A percentile compares a stretch with the other conserved stretches of the same genome.
Evolutionary conservation across 2,113 vertebrate species (phyloP).

Genomic region (Podarcis muralis): DNA sequence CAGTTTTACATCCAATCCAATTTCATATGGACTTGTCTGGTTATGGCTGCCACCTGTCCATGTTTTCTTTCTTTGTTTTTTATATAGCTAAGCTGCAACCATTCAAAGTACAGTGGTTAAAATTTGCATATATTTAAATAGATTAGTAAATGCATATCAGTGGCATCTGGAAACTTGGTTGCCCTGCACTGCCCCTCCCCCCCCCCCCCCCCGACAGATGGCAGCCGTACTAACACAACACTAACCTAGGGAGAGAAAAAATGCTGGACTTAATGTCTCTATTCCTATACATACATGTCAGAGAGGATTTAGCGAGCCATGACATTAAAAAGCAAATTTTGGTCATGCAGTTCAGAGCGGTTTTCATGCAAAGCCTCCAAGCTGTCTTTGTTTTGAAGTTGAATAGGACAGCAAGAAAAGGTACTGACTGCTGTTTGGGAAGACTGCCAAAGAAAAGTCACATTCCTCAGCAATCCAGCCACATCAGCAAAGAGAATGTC

Average conservation of each 20-base stretch:
- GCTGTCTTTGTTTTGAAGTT: slow-evolving; percentile 52
- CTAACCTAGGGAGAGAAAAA: slow-evolving; percentile 34
- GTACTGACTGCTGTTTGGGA: slow-evolving; percentile 38
- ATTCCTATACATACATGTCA: slow-evolving; percentile 34
- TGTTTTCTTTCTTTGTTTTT: neutral
- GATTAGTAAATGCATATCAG: neutral
- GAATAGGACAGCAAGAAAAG: slow-evolving; percentile 48
- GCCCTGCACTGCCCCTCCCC: neutral
- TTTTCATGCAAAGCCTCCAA: slow-evolving; percentile 43
- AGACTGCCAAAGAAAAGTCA: slow-evolving; percentile 68
- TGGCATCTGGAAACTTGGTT: neutral
- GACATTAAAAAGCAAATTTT: slow-evolving; percentile 58
- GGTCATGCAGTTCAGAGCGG: slow-evolving; percentile 54
- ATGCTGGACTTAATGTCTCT: slow-evolving; percentile 39
- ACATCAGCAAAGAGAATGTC: slow-evolving; percentile 71
- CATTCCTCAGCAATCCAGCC: slow-evolving; percentile 50
- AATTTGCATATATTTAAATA: neutral
- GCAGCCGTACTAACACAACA: neutral
- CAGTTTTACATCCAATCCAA: neutral
- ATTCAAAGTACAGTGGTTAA: neutral
- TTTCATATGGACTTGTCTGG: neutral
- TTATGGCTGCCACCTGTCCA: neutral
- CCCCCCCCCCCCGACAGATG: neutral
- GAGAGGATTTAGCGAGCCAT: slow-evolving; percentile 44
- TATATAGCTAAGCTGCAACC: neutral